Base-by-base conservation (phyloP, 2,113 vertebrate genomes). In the Apodemus sylvaticus region DNA sequence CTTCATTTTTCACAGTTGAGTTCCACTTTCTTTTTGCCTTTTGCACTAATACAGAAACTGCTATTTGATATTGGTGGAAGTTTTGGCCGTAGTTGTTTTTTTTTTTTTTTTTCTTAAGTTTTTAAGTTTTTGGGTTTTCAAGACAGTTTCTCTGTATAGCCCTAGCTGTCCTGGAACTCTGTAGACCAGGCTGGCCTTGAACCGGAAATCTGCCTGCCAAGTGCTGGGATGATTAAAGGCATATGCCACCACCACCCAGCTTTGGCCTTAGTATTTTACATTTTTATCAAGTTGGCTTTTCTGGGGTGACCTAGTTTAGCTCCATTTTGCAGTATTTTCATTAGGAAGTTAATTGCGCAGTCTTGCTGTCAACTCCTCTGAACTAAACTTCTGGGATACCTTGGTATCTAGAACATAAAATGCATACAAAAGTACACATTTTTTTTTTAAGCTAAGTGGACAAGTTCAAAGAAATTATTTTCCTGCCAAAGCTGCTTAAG, bases 241-340 rank as follows among this genome's bases (percentile, higher is more conserved):
- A 7, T 48, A 7, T 7, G 45, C 45, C 45, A 48, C 45, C 45
- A 7, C 45, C 45, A 5, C 45, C 45, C 45, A 7, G 45, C 45
- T 48, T n/a, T n/a, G n/a, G n/a, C n/a, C n/a, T n/a, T n/a, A n/a
- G 42, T 94, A 81, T 91, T 97, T 93, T 93, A 73, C 36, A 89
- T 95, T 74, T 64, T 22, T 53, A 74, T 81, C 5, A 76, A 39
- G 10, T 96, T 90, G 78, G 20, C 19, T 91, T 94, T 94, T 81
- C 8, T 83, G 42, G 79, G 20, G 48, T 94, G 22, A 94, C 26
- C 7, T 97, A n/a, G 22, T 36, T 90, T 94, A 66, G 7, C 26
- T 89, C 24, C 9, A 64, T 86, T 94, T 22, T 77, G 31, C 31
- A 91, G 42, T 73, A 88, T 77, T 94, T 97, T 90, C 87, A 51